Conservation (phyloP, 1,140 invertebrate species). For the Cecropterus lyciades region DNA sequence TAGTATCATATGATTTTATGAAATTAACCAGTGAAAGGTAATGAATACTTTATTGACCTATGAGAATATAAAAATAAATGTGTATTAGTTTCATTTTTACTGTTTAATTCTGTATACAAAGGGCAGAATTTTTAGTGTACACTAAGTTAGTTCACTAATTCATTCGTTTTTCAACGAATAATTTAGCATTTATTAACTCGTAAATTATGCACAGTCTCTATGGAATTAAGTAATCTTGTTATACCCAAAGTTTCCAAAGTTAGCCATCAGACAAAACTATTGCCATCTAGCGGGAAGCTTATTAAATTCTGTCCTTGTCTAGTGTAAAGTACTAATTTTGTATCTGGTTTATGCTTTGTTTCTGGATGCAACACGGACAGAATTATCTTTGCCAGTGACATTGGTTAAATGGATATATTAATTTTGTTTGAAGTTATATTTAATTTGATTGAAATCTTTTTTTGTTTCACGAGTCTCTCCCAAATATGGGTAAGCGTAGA, state of each 20-base stretch:
- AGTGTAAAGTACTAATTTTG: constrained; percentile 21
- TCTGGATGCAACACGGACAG: background rate
- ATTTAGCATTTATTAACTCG: constrained; percentile 8
- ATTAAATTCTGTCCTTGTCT: constrained; percentile 22
- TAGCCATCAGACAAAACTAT: constrained; percentile 19
- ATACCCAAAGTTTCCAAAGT: constrained; percentile 11
- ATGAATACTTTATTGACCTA: too few relatives aligned
- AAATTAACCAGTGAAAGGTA: too few relatives aligned
- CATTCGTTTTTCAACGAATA: constrained; percentile 1
- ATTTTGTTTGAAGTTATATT: background rate
- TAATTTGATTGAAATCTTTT: too few relatives aligned
- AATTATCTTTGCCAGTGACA: background rate
- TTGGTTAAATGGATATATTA: background rate
- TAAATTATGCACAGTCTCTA: constrained; percentile 6
- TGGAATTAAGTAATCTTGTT: constrained; percentile 15
- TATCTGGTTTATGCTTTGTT: constrained; percentile 29
- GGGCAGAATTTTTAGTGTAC: too few relatives aligned
- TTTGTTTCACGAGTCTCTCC: too few relatives aligned
- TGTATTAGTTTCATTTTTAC: too few relatives aligned
- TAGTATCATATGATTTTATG: too few relatives aligned
- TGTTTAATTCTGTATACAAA: too few relatives aligned
- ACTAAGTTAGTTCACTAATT: background rate
- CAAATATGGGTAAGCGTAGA: too few relatives aligned
- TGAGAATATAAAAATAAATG: too few relatives aligned
- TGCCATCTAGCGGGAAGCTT: constrained; percentile 25